Base-by-base conservation (phyloP, 1,140 invertebrate species). In the Aphaenogaster rudis region DNA sequence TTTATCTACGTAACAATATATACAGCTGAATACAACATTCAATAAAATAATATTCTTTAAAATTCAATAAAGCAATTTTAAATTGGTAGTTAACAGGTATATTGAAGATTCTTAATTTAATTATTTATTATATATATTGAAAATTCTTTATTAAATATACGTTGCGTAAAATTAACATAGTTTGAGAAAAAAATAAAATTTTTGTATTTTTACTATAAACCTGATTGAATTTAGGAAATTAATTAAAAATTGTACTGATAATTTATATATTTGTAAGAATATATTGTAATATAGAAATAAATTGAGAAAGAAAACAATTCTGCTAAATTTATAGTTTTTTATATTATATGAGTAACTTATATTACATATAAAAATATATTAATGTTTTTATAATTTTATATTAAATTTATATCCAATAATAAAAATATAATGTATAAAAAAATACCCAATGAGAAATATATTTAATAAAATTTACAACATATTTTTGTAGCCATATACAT, bases 301-400 rank as follows among this genome's bases (percentile, higher is more conserved):
- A 28, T 28, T 28, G 28, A 0, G 21, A 21, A 21, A 28, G n/a
- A 36, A 63, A 64, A 64, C 42, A 63, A 45, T 81, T 17, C 1
- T 33, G 21, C 45, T 17, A 28, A 48, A 48, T 64, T 80, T 28
- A 28, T 15, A 45, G 1, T 39, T 21, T 67, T 80, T 54, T 45
- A 45, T 69, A 36, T 28, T 36, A 54, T 71, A 52, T 57, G 28
- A 67, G 4, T 67, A 66, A 66, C 28, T 36, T 72, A 15, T 15
- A 39, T 15, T 33, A 72, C 13, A 36, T 33, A 52, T 61, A 33
- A 48, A 21, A 42, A 15, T 42, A 71, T 71, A 15, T 80, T 48
- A 81, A 78, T 54, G 15, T 52, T 80, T 80, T 54, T 80, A 13
- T 80, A 71, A 54, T 81, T 54, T 54, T 28, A 81, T 71, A 57